Conservation (phyloP, 2,888 invertebrate species). For the Diaphora mendica region DNA sequence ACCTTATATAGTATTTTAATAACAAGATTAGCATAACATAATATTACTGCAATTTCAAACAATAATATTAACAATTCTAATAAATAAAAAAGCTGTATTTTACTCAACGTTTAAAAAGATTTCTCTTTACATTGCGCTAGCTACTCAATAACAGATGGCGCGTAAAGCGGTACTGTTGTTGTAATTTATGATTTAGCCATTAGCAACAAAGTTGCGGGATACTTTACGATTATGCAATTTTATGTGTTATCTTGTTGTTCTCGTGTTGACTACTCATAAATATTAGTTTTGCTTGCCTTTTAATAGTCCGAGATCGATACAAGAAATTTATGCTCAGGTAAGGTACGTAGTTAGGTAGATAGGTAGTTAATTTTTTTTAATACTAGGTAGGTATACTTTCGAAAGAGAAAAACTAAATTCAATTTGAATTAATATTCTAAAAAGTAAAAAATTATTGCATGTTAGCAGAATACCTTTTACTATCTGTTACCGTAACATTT, state of each 20-base stretch:
- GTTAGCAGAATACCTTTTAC: neutral
- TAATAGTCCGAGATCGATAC: neutral
- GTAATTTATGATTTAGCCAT: neutral
- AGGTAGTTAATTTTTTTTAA: too few relatives aligned
- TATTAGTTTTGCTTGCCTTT: neutral
- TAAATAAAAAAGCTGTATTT: neutral
- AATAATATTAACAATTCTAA: neutral
- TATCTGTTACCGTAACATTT: neutral
- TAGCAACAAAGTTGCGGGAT: neutral
- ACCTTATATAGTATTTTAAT: too few relatives aligned
- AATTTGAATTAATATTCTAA: too few relatives aligned
- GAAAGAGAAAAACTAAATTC: too few relatives aligned
- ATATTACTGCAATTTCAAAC: too few relatives aligned
- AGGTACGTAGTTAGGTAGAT: too few relatives aligned
- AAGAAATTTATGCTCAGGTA: too few relatives aligned
- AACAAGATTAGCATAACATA: too few relatives aligned
- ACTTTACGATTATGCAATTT: neutral
- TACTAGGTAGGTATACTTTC: too few relatives aligned
- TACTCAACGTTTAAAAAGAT: neutral
- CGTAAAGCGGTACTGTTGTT: neutral
- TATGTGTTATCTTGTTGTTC: neutral
- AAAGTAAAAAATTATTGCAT: too few relatives aligned
- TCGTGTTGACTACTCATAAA: neutral
- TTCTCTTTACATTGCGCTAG: slow-evolving; percentile 21
- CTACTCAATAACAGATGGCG: slow-evolving; percentile 67